A percentile compares a stretch with the other conserved stretches of the same genome.
Evolutionary conservation across 2,113 vertebrate genomes (phyloP).

Genomic region (Atrichornis clamosus): DNA sequence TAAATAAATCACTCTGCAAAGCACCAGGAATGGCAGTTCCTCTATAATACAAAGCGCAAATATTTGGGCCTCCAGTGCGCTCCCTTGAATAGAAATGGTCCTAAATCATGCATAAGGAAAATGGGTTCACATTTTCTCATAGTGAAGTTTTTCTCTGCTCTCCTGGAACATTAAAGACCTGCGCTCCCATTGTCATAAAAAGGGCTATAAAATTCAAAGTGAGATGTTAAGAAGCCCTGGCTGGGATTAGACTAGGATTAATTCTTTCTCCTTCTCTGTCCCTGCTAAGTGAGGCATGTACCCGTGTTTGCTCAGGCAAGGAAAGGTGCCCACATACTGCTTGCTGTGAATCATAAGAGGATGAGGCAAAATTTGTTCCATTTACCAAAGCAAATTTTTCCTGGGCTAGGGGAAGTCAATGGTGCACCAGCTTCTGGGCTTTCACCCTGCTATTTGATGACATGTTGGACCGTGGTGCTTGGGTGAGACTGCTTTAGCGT

Average conservation of each 20-base stretch:
- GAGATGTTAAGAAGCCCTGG: background rate
- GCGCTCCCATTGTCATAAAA: background rate
- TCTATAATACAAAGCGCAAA: constrained; percentile 48
- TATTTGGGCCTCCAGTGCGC: background rate
- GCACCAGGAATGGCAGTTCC: background rate
- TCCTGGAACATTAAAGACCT: constrained; percentile 17
- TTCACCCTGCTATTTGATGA: background rate
- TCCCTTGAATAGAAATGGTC: constrained; percentile 49
- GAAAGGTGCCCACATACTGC: background rate
- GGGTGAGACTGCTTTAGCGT: background rate
- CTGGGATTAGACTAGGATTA: background rate
- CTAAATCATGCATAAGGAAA: constrained; percentile 16
- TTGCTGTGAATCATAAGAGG: background rate
- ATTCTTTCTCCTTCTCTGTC: background rate
- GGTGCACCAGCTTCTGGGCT: background rate
- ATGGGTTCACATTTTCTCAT: background rate
- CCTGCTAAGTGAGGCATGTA: background rate
- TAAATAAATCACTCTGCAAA: constrained; percentile 50
- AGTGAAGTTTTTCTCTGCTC: constrained; percentile 7
- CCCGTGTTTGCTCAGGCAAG: background rate
- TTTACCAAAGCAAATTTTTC: background rate
- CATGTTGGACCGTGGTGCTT: accelerated
- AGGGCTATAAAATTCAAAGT: background rate
- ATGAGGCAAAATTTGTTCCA: background rate
- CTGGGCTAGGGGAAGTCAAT: background rate